phyloP scores from a whole-genome alignment of 2,888 invertebrate genomes.

The Chouioia cunea region DNA sequence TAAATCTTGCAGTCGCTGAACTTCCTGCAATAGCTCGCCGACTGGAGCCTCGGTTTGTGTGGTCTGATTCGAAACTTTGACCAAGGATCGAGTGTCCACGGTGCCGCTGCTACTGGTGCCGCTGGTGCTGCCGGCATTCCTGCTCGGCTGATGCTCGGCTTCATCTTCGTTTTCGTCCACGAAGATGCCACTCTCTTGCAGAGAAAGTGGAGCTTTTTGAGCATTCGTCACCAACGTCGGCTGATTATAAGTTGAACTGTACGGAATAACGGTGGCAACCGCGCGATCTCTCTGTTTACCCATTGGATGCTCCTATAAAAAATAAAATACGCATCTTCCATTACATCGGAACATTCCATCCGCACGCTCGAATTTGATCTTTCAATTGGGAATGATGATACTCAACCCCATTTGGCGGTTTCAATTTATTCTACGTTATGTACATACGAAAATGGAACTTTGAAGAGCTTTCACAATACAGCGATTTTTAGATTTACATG shows the following conservation, averaged over 20 bases:
- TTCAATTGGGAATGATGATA: too few species aligned
- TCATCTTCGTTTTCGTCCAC: slow-evolving; percentile 71
- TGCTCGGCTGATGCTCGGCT: slow-evolving; percentile 62
- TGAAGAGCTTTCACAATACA: too few species aligned
- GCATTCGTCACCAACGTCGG: slow-evolving; percentile 53
- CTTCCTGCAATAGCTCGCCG: slow-evolving; percentile 61
- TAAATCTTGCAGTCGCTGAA: slow-evolving; percentile 61
- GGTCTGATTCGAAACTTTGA: slow-evolving; percentile 57
- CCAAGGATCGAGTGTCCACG: slow-evolving; percentile 64
- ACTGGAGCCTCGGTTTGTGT: slow-evolving; percentile 62
- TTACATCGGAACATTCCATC: too few species aligned
- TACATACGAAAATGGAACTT: too few species aligned
- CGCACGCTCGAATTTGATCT: too few species aligned
- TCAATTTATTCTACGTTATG: too few species aligned
- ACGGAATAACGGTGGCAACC: slow-evolving; percentile 62
- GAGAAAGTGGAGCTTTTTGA: slow-evolving; percentile 60
- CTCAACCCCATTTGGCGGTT: too few species aligned
- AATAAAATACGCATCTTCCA: too few species aligned
- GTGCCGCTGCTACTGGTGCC: slow-evolving; percentile 24
- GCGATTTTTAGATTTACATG: too few species aligned
- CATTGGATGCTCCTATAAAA: slow-evolving; percentile 54
- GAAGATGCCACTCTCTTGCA: slow-evolving; percentile 83
- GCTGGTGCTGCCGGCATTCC: too few species aligned
- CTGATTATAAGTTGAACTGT: slow-evolving; percentile 54
- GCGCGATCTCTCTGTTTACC: slow-evolving; percentile 59